Evolutionary conservation across 2,113 vertebrate genomes (phyloP).

Genomic region (Saccopteryx bilineata): DNA sequence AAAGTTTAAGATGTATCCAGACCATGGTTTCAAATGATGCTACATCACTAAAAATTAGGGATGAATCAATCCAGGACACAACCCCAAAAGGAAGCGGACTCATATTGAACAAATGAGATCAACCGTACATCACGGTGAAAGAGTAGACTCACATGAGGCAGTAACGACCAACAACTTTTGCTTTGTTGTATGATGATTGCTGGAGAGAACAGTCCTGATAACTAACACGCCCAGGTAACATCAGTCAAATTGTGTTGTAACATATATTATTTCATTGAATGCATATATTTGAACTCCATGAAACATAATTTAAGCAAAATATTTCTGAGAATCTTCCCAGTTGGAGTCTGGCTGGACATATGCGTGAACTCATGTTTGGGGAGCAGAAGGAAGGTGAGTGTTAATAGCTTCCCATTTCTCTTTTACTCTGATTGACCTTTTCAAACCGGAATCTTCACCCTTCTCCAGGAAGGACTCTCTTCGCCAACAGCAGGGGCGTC

Average conservation of each 20-base stretch:
- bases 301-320: background rate
- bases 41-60: background rate
- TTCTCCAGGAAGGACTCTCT: background rate
- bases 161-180: background rate
- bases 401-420: background rate
- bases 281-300: background rate
- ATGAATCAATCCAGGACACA: background rate
- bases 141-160: background rate
- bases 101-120: background rate
- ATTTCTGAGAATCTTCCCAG: background rate
- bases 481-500: background rate
- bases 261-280: background rate
- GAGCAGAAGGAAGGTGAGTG: background rate
- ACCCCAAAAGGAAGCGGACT: background rate
- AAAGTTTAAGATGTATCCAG: background rate
- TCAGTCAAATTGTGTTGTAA: background rate
- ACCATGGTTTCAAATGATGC: background rate
- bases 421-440: slow-evolving; percentile 47
- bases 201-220: background rate
- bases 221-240: background rate
- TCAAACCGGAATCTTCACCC: background rate
- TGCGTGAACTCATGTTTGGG: background rate
- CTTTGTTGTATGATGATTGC: background rate
- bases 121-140: background rate
- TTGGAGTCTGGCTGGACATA: background rate